These are phyloP conservation scores for Bugula neritina DNA, from an alignment of 2,888 invertebrate genomes.

Conservation along the genomic window DNA sequence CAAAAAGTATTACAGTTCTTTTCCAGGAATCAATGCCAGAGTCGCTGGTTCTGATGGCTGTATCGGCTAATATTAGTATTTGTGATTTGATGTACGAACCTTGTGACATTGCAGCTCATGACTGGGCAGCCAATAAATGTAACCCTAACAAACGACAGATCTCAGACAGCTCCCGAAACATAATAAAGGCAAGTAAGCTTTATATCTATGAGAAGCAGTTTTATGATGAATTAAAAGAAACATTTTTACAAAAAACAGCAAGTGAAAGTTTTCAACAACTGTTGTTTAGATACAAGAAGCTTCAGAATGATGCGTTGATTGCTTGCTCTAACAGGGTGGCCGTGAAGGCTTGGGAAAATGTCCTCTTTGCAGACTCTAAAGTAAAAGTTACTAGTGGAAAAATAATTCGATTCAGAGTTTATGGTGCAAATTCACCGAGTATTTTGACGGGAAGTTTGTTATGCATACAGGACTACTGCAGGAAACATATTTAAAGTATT, in stretches of 20 bases:
- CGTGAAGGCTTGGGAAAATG: neutral
- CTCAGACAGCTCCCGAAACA: too few species aligned
- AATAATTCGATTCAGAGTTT: too few species aligned
- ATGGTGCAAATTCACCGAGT: too few species aligned
- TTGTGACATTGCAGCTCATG: neutral
- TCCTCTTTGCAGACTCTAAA: constrained; percentile 12
- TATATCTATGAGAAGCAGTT: neutral
- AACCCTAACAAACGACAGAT: neutral
- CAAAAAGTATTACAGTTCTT: too few species aligned
- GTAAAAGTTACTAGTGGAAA: neutral
- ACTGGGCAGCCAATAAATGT: constrained; percentile 12
- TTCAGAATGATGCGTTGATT: neutral
- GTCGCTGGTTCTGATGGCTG: neutral
- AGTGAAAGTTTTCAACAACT: neutral
- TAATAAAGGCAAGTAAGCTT: too few species aligned
- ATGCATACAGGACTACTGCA: too few species aligned
- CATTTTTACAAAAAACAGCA: neutral
- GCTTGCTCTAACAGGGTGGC: neutral
- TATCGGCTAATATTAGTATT: neutral
- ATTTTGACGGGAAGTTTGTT: too few species aligned
- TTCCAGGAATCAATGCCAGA: neutral
- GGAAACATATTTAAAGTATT: too few species aligned
- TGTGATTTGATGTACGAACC: constrained; percentile 17
- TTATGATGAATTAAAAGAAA: neutral
- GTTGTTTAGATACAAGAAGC: neutral